phyloP scores from a whole-genome alignment of 2,113 vertebrate genomes.

The Apaloderma vittatum region DNA sequence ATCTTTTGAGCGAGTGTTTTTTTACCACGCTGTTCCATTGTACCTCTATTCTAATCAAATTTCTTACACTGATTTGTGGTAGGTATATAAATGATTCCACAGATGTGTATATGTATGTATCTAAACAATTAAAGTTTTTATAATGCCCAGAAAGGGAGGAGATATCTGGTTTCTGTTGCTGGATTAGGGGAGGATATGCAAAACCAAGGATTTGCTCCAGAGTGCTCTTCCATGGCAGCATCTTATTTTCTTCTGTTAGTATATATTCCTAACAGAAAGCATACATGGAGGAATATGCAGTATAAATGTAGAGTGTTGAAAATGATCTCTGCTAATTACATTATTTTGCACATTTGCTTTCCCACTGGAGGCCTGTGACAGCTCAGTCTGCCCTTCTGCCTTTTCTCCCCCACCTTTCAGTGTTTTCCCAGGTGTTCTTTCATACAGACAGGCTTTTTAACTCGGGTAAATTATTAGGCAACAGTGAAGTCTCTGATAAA shows the following conservation, averaged over 20 bases:
- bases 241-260: neutral
- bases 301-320: neutral
- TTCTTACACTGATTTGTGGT: neutral
- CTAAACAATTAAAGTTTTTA: neutral
- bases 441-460: neutral
- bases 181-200: neutral
- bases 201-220: neutral
- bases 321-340: neutral
- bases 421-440: neutral
- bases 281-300: neutral
- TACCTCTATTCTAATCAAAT: neutral
- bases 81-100: neutral
- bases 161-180: neutral
- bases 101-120: neutral
- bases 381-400: neutral
- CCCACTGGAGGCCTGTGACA: neutral
- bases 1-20: neutral
- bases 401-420: neutral
- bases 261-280: neutral
- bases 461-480: neutral
- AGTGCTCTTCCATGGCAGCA: neutral
- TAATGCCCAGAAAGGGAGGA: neutral
- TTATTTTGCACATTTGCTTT: neutral
- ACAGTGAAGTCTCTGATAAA: neutral
- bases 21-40: neutral